Base-by-base conservation (phyloP, 35 echinoderm and acorn worm species). In the Strongylocentrotus purpuratus region DNA sequence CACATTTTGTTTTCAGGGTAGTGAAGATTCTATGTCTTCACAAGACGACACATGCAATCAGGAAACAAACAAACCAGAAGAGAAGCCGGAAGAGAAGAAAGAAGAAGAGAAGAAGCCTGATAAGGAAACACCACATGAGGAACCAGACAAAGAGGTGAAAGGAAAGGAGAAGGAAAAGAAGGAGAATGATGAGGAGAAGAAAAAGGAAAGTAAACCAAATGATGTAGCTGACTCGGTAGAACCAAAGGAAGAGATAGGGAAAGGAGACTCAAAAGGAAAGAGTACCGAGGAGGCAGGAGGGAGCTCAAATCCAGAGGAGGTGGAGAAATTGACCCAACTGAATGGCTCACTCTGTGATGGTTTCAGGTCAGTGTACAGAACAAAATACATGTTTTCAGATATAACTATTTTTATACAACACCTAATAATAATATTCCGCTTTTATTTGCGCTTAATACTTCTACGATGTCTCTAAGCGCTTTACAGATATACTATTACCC, bases 1-100 rank as follows among this genome's bases (percentile, higher is more conserved):
- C 28, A 33, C 9, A 86, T 33, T 86, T 45, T 89, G 65, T 78
- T n/a, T 7, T 13, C 91, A 93, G 91, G 91, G 91, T 48, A 58
- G 48, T 50, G 91, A 93, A 50, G 91, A 93, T 32, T 31, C 48
- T n/a, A 58, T 55, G 45, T 93, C 91, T 18, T 93, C 91, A 9
- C 91, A 93, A 31, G 91, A 93, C 2, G 91, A 93, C 4, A 12
- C 2, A 89, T 35, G 9, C n/a, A 33, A 89, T 31, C 14, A 33
- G 32, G 87, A 89, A 5, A 89, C 14, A 7, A 41, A 89, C 33
- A 89, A 46, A 20, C 32, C 32, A 25, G 87, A 89, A 46, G 45
- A 89, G 17, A 46, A 41, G 31, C 3, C 2, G 10, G 87, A 89
- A 89, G 87, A 89, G 70, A 87, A 86, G 28, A 8, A 86, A 33